A percentile compares a stretch with the other conserved stretches of the same genome.
These are phyloP conservation scores for Drosophila paranaensis DNA, from an alignment of 2,888 invertebrate genomes.

Conservation along the genomic window DNA sequence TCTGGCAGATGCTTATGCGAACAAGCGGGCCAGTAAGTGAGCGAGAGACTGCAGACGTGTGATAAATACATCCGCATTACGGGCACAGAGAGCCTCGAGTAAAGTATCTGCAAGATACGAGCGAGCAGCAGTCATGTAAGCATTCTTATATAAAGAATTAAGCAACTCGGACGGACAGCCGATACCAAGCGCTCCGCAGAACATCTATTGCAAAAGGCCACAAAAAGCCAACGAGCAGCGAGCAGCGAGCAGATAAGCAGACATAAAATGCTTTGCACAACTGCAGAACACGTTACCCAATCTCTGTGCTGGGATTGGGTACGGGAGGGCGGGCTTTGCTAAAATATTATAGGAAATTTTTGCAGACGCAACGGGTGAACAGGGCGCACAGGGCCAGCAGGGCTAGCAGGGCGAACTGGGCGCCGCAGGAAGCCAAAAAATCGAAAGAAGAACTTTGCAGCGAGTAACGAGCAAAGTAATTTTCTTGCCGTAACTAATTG, in stretches of 20 bases:
- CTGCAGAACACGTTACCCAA: slow-evolving; percentile 42
- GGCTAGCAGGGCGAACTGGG: slow-evolving; percentile 18
- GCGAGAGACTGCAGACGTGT: slow-evolving; percentile 65
- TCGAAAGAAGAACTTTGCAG: slow-evolving; percentile 47
- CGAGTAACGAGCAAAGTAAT: slow-evolving; percentile 61
- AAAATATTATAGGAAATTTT: slow-evolving; percentile 52
- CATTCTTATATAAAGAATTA: slow-evolving; percentile 57
- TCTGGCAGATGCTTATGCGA: slow-evolving; percentile 65
- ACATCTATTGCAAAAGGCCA: slow-evolving; percentile 53
- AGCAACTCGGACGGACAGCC: slow-evolving; percentile 48
- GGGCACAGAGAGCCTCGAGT: slow-evolving; percentile 41
- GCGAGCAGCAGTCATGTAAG: slow-evolving; percentile 43
- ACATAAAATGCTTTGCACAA: slow-evolving; percentile 46
- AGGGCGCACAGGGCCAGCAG: not conserved
- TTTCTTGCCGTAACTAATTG: slow-evolving; percentile 80
- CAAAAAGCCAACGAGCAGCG: slow-evolving; percentile 17
- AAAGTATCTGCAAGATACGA: slow-evolving; percentile 73
- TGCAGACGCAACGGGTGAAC: slow-evolving; percentile 26
- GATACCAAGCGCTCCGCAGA: slow-evolving; percentile 21
- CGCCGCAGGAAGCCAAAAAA: slow-evolving; percentile 53
- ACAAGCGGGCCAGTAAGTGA: slow-evolving; percentile 16
- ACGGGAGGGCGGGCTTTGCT: slow-evolving; percentile 5
- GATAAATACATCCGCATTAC: slow-evolving; percentile 81
- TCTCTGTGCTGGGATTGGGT: not conserved
- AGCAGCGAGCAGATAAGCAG: slow-evolving; percentile 36